phyloP scores from a whole-genome alignment of 2,113 vertebrate genomes.

The Chaetorhynchus papuensis region DNA sequence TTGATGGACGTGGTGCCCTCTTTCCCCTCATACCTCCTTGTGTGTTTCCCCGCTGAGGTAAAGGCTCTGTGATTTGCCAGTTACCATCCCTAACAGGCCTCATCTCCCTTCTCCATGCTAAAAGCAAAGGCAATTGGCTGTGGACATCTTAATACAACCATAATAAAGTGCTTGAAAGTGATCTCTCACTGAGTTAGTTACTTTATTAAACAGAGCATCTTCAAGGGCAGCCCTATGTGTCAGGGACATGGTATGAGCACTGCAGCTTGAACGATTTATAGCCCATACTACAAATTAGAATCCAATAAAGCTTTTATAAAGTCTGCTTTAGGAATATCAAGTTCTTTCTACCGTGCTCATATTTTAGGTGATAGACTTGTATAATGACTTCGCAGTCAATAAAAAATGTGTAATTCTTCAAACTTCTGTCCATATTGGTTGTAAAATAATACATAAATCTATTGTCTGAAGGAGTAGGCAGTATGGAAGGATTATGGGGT shows the following conservation, averaged over 20 bases:
- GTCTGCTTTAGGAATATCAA: not conserved
- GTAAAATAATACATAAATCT: not conserved
- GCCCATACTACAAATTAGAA: not conserved
- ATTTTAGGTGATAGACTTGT: not conserved
- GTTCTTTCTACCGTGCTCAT: not conserved
- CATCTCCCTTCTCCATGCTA: not conserved
- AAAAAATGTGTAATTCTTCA: not conserved
- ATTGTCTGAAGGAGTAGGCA: not conserved
- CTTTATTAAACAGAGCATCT: not conserved
- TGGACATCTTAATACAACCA: not conserved
- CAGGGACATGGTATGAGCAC: not conserved
- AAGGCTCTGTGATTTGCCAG: not conserved
- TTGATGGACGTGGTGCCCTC: not conserved
- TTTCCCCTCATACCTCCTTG: not conserved
- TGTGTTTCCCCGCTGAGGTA: not conserved
- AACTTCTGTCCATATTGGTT: not conserved
- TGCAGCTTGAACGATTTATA: not conserved
- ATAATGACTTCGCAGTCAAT: not conserved
- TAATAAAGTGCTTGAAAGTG: not conserved
- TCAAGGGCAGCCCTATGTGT: not conserved
- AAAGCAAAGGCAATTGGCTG: not conserved
- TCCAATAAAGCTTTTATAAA: not conserved
- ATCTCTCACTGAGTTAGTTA: not conserved
- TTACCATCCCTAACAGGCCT: not conserved
- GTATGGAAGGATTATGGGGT: not conserved